Base-by-base conservation (phyloP, 2,797 vertebrate species). In the Lycodopsis pacificus region DNA sequence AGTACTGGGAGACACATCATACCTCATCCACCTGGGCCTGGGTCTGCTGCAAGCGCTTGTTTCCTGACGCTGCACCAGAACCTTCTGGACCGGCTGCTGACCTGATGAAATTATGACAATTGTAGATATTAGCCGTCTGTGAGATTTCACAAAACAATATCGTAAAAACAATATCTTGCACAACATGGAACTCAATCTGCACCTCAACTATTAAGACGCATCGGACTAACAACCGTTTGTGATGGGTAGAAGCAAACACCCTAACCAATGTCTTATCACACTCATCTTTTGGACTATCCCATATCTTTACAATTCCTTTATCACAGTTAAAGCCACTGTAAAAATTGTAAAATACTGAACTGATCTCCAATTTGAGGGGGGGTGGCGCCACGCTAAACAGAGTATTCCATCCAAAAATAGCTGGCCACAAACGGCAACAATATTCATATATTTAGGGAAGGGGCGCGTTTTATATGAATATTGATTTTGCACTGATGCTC, bases 11-110 rank as follows among this genome's bases (percentile, higher is more conserved):
- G 48, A 63, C 2, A 17, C 5, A 25, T 49, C 88, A 88, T 90
- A 97, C 97, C 96, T 97, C 97, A 85, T 97, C 95, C 75, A 97
- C 97, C 76, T 97, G 97, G 71, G 97, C 97, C 88, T 97, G 97
- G 6, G 97, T 97, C 88, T 97, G 97, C 83, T 97, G 96, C 86
- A 97, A 92, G 86, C 96, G 95, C 72, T 92, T 93, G 92, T 96
- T 97, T 83, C 91, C 89, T 86, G 90, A 78, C 25, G 36, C 87
- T 61, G 79, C 76, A 20, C 88, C 92, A 9, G 93, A 85, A 71
- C 86, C 86, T 83, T 95, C 94, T 86, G 94, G 89, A 90, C 65
- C 88, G 12, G 22, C 20, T 58, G 88, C 71, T 66, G 94, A 93
- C 94, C 94, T 95, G 81, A 53, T 62, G 22, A 84, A 75, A 80